phyloP scores from a whole-genome alignment of 2,888 invertebrate genomes.

The Drosophila fungiperda region DNA sequence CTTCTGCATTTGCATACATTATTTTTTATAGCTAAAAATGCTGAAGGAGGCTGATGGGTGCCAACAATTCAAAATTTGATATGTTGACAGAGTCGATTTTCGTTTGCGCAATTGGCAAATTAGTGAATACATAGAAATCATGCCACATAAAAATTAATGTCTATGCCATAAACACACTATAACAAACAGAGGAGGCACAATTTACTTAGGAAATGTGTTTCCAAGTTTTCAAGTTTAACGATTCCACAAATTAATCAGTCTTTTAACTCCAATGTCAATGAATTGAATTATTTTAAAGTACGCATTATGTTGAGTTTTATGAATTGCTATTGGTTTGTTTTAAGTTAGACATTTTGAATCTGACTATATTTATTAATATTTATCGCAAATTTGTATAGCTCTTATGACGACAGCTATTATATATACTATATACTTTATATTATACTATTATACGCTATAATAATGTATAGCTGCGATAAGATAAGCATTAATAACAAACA shows the following conservation, averaged over 20 bases:
- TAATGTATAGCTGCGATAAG: conserved; percentile 32
- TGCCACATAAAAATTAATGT: conserved; percentile 33
- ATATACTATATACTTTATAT: too few relatives aligned
- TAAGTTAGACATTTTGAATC: too few relatives aligned
- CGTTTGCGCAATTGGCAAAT: conserved; percentile 29
- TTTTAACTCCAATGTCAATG: neutral
- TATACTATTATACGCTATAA: neutral
- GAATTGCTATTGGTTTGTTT: too few relatives aligned
- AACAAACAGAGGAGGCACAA: conserved; percentile 3
- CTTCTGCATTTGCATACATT: conserved; percentile 21
- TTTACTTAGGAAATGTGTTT: neutral
- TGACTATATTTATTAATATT: too few relatives aligned
- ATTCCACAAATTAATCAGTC: conserved; percentile 4
- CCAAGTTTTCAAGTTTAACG: conserved; percentile 3
- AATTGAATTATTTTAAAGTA: neutral
- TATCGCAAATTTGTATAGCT: neutral
- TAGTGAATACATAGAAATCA: conserved; percentile 34
- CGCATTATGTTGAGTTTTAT: too few relatives aligned
- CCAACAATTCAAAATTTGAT: neutral
- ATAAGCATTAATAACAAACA: conserved; percentile 15
- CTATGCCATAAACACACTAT: neutral
- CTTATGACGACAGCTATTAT: neutral
- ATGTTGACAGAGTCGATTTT: conserved; percentile 29
- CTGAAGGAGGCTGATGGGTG: neutral
- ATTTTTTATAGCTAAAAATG: conserved; percentile 3